A percentile compares a stretch with the other conserved stretches of the same genome.
phyloP scores from a whole-genome alignment of 2,113 vertebrate species.

The Rostratula benghalensis region DNA sequence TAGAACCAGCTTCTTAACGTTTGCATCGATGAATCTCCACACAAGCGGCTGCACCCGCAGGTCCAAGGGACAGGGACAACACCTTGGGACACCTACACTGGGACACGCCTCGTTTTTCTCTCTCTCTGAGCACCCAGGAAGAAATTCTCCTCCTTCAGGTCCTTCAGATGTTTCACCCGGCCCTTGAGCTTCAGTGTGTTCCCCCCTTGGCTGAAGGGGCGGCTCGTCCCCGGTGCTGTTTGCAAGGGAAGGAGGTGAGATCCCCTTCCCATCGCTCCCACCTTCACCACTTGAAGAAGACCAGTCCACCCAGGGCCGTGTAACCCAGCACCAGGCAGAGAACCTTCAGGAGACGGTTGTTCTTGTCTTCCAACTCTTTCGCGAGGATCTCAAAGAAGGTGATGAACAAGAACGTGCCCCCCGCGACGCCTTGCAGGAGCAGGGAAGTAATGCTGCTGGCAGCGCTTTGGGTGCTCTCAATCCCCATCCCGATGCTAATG shows the following conservation, averaged over 20 bases:
- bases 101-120: neutral
- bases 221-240: neutral
- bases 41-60: neutral
- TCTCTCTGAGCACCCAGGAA: neutral
- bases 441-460: conserved; percentile 78
- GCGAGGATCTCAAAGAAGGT: conserved; percentile 92
- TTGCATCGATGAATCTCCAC: neutral
- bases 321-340: conserved; percentile 91
- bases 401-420: conserved; percentile 90
- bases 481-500: conserved; percentile 82
- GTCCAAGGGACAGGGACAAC: neutral
- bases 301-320: conserved; percentile 77
- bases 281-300: conserved; percentile 86
- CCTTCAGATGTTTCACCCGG: neutral
- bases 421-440: conserved; percentile 87
- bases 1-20: neutral
- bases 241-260: neutral
- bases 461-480: conserved; percentile 78
- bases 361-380: conserved; percentile 89
- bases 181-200: rapidly evolving
- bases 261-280: neutral
- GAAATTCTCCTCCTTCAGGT: neutral
- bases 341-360: conserved; percentile 87
- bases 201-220: neutral
- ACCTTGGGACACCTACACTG: neutral